These are phyloP conservation scores for Ranitomeya variabilis DNA, from an alignment of 2,113 vertebrate species.

Conservation along the genomic window DNA sequence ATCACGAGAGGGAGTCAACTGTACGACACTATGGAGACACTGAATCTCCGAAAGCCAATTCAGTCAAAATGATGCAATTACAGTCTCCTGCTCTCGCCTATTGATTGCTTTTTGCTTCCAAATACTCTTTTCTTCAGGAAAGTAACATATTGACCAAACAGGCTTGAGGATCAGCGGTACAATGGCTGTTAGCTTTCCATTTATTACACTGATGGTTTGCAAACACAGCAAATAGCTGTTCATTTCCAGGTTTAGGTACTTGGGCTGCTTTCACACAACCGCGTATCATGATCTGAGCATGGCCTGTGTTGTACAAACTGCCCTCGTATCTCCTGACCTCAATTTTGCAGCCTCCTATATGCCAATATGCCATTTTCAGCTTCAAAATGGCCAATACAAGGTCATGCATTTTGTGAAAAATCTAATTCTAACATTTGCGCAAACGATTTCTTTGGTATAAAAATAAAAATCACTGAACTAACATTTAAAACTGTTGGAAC, in stretches of 20 bases:
- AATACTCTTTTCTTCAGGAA: slow-evolving; percentile 28
- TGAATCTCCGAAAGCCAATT: slow-evolving; percentile 11
- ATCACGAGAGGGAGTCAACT: slow-evolving; percentile 18
- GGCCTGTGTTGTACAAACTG: no score
- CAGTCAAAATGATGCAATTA: slow-evolving; percentile 16
- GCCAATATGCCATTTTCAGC: no score
- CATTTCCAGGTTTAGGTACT: background rate
- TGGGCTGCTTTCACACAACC: background rate
- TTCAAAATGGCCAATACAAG: no score
- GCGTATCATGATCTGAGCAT: no score
- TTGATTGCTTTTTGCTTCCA: slow-evolving; percentile 26
- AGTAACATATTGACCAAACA: background rate
- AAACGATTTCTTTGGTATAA: no score
- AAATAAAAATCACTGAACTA: no score
- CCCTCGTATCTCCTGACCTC: no score
- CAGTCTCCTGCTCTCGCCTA: slow-evolving; percentile 1
- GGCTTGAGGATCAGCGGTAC: background rate
- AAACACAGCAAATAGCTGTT: background rate
- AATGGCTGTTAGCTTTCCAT: background rate
- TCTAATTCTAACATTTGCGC: no score
- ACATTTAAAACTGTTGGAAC: no score
- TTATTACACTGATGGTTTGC: background rate
- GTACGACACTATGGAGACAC: slow-evolving; percentile 34
- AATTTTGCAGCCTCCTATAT: no score
- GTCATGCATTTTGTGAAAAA: no score